These are phyloP conservation scores for Brachypalpus laphriformis DNA, from an alignment of 2,888 invertebrate species.

Conservation along the genomic window DNA sequence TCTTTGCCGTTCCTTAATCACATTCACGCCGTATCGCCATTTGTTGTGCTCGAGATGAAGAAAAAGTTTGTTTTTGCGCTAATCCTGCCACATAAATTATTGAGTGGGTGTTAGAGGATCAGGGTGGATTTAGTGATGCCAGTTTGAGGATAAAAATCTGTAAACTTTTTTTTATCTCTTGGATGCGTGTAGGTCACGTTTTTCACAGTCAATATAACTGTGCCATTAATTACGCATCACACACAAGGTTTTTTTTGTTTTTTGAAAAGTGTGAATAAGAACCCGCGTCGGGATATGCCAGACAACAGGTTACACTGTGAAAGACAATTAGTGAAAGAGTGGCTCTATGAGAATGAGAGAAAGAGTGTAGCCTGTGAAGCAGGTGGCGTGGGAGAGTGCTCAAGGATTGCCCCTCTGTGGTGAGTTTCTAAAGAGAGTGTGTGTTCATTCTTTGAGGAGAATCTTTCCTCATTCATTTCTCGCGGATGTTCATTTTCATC, in stretches of 20 bases:
- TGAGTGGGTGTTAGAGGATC: conserved; percentile 31
- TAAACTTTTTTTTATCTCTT: not conserved
- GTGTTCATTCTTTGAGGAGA: not conserved
- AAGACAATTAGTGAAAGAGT: conserved; percentile 15
- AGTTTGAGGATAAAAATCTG: conserved; percentile 7
- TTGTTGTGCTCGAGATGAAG: conserved; percentile 18
- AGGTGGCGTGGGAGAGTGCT: not conserved
- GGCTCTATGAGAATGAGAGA: not conserved
- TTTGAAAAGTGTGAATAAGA: conserved; percentile 27
- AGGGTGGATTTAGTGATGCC: not conserved
- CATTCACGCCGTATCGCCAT: conserved; percentile 52
- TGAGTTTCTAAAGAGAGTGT: not conserved
- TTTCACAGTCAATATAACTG: conserved; percentile 47
- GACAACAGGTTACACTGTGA: conserved; percentile 32
- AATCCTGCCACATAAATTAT: conserved; percentile 61
- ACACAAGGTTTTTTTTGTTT: not conserved
- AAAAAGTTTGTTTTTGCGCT: conserved; percentile 42
- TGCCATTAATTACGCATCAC: conserved; percentile 33
- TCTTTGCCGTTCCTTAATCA: conserved; percentile 56
- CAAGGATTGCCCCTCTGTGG: not conserved
- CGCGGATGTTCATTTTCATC: not conserved
- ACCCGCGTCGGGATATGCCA: not conserved
- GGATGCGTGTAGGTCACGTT: conserved; percentile 27
- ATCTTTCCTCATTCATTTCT: not conserved
- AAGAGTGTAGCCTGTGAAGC: not conserved